Evolutionary conservation across 1,140 invertebrate species (phyloP).

Genomic region (Trinorchestia longiramus): DNA sequence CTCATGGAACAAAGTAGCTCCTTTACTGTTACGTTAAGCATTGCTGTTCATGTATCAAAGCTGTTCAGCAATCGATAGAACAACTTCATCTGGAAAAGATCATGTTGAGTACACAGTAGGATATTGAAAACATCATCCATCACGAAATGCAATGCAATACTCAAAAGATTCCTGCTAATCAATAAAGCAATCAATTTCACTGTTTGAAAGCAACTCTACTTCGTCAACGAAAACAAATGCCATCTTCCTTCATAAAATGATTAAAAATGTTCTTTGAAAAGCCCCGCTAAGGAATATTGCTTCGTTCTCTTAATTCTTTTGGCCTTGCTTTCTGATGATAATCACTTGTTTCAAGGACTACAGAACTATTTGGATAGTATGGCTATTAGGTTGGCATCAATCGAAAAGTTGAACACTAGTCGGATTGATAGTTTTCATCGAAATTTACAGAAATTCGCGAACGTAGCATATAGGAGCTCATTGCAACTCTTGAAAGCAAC

Average conservation of each 20-base stretch:
- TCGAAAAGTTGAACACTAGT: not conserved
- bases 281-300: not conserved
- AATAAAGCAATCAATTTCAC: not conserved
- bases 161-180: not conserved
- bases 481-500: not conserved
- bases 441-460: not conserved
- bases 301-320: not conserved
- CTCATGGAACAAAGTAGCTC: too few species aligned
- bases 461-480: too few species aligned
- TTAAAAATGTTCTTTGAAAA: not conserved
- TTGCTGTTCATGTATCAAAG: too few species aligned
- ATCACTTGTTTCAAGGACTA: not conserved
- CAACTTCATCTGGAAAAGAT: too few species aligned
- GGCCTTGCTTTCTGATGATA: not conserved
- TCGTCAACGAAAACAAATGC: not conserved
- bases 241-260: not conserved
- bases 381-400: not conserved
- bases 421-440: not conserved
- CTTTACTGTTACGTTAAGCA: too few species aligned
- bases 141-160: not conserved
- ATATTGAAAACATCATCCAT: not conserved
- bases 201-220: not conserved
- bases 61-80: too few species aligned
- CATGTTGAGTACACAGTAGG: not conserved
- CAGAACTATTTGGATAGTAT: not conserved